Evolutionary conservation across 2,113 vertebrate species (phyloP).

Genomic region (Chloropsis cyanopogon): DNA sequence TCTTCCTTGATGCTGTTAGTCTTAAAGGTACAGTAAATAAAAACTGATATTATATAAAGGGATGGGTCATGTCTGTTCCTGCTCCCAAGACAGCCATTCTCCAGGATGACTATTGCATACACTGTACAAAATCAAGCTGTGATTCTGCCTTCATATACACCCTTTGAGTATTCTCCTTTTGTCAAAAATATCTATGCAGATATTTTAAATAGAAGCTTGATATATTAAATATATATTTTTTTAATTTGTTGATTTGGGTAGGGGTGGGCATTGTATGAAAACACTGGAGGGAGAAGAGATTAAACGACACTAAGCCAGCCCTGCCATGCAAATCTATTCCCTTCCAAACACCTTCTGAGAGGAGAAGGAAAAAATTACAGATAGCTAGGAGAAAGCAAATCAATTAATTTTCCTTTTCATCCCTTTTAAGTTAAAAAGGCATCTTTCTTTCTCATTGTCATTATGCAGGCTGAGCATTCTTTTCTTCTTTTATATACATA

Average conservation of each 20-base stretch:
- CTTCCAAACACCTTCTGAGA: neutral
- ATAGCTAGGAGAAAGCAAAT: neutral
- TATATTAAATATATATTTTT: constrained; percentile 26
- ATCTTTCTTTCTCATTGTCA: constrained; percentile 40
- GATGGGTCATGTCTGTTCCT: neutral
- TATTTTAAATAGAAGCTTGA: constrained; percentile 18
- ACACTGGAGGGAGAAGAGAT: neutral
- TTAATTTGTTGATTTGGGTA: neutral
- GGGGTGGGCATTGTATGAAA: neutral
- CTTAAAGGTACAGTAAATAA: neutral
- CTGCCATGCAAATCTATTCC: neutral
- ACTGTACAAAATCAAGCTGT: constrained; percentile 18
- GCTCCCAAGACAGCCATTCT: constrained; percentile 23
- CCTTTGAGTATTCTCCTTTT: neutral
- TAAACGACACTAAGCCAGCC: neutral
- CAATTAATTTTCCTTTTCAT: neutral
- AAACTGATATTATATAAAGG: neutral
- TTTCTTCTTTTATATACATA: neutral
- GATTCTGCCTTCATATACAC: constrained; percentile 1
- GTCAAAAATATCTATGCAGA: constrained; percentile 7
- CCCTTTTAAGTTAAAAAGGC: constrained; percentile 22
- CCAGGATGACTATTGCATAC: neutral
- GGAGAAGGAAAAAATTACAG: neutral
- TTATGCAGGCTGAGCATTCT: constrained; percentile 38
- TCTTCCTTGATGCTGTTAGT: neutral